Evolutionary conservation across 2,888 invertebrate species (phyloP).

Genomic region (Sinopyrophorus schimmeli): DNA sequence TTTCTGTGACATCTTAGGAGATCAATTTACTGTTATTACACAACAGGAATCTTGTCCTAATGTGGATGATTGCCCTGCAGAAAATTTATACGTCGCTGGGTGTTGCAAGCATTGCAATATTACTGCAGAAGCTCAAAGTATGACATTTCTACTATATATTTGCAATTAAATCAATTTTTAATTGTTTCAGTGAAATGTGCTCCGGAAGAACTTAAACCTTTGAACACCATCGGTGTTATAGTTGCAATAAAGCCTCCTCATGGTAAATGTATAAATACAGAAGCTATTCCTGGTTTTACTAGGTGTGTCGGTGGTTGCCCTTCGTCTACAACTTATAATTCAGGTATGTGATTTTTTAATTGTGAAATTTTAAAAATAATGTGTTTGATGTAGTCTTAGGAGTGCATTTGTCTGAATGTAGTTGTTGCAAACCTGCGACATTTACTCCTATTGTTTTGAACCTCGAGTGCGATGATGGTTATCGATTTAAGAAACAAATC

Average conservation of each 20-base stretch:
- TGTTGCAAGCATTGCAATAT: slow-evolving; percentile 71
- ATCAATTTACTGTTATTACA: slow-evolving; percentile 54
- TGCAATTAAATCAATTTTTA: background rate
- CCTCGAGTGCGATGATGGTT: slow-evolving; percentile 50
- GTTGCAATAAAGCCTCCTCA: slow-evolving; percentile 55
- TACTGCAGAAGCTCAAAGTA: slow-evolving; percentile 57
- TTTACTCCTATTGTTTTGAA: slow-evolving; percentile 46
- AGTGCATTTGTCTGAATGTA: slow-evolving; percentile 62
- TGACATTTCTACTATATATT: slow-evolving; percentile 22
- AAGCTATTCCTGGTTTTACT: slow-evolving; percentile 63
- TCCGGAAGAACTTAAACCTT: slow-evolving; percentile 58
- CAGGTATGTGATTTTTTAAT: slow-evolving; percentile 29
- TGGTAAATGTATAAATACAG: slow-evolving; percentile 68
- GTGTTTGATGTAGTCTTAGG: too few relatives aligned
- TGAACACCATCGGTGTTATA: slow-evolving; percentile 64
- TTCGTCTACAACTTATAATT: slow-evolving; percentile 70
- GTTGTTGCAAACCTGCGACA: slow-evolving; percentile 58
- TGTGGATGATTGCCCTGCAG: slow-evolving; percentile 62
- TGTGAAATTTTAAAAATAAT: too few relatives aligned
- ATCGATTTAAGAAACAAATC: slow-evolving; percentile 46
- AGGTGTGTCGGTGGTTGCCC: slow-evolving; percentile 73
- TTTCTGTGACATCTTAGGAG: slow-evolving; percentile 58
- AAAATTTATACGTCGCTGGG: slow-evolving; percentile 62
- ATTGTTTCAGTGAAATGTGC: slow-evolving; percentile 60
- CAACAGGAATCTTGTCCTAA: slow-evolving; percentile 64